A percentile compares a stretch with the other conserved stretches of the same genome.
Conservation (phyloP, 2,113 vertebrate species). For the Atlantisia rogersi region DNA sequence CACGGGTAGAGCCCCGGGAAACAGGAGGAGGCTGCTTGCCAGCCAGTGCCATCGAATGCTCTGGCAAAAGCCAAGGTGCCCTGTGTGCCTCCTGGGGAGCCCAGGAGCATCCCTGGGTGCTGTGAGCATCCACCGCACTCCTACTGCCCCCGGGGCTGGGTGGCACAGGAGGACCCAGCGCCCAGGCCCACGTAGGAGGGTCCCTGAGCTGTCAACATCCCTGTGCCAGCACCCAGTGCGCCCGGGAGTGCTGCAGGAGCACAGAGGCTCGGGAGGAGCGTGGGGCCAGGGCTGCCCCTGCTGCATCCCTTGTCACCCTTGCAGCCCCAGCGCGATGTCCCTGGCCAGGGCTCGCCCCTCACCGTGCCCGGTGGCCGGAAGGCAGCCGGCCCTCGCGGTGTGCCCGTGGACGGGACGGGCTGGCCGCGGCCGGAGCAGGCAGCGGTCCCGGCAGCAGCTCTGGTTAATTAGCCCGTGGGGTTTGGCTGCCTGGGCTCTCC, state of each 20-base stretch:
- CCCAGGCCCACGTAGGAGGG: not conserved
- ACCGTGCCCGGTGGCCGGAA: rapidly evolving
- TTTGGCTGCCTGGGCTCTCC: not conserved
- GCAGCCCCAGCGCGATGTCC: not conserved
- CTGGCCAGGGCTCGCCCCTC: not conserved
- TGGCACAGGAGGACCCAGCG: not conserved
- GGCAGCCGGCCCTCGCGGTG: rapidly evolving
- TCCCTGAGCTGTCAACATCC: not conserved
- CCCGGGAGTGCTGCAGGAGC: not conserved
- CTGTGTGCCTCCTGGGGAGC: not conserved
- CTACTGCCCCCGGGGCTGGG: not conserved
- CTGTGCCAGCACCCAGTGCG: not conserved
- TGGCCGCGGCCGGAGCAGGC: not conserved
- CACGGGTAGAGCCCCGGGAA: not conserved
- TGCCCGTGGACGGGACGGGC: not conserved
- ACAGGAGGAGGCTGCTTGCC: not conserved
- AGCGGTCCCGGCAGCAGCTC: not conserved
- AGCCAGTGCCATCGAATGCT: not conserved
- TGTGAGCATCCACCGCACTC: not conserved
- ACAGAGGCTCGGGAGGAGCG: not conserved
- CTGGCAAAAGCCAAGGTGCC: constrained; percentile 43
- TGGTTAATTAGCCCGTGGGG: not conserved
- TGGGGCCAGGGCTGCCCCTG: not conserved
- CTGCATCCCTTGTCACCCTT: rapidly evolving
- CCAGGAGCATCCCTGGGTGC: not conserved